Evolutionary conservation across 2,797 vertebrate species (phyloP), one percentile per base, ranked within the genome.

Genomic region (Anabas testudineus): DNA sequence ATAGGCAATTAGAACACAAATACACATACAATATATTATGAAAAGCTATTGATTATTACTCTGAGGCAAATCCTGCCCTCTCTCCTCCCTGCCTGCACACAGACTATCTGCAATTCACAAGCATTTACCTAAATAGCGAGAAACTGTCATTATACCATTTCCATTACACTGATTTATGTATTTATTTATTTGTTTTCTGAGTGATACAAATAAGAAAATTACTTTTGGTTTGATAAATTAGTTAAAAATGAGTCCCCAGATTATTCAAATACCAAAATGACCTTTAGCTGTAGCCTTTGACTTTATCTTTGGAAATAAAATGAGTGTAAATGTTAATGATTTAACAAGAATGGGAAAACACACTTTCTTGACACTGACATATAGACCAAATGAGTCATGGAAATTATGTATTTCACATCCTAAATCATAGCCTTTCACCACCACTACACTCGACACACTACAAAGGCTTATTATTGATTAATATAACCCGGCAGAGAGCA

Each of bases 391-490:
- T 82, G 80, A 77, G 61, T 87, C 69, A 85, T 53, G 70, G 68
- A 81, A 82, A 76, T 64, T 30, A 54, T 80, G 56, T 51, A 51
- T 69, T 65, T 83, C 52, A 59, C 37, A 59, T 76, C 16, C 22
- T 66, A 62, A 77, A 81, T 39, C 34, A 15, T 34, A 58, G 54
- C 55, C 71, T 77, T 83, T 82, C 48, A 57, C 52, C 30, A 39
- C 62, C 64, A 24, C 37, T 19, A 15, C 18, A 59, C 46, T 9
- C 5, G 2, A 42, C 26, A 37, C 47, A 68, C 55, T 61, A 81
- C 70, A 83, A 78, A 85, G 73, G 39, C 55, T 54, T 61, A 74
- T 78, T 62, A 84, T 76, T 71, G 79, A 80, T 81, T 64, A 76
- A 73, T 62, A 53, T 34, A 67, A 63, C 41, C 63, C 67, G 46